Conservation (phyloP, 2,113 vertebrate species). For the Bostrychus sinensis region DNA sequence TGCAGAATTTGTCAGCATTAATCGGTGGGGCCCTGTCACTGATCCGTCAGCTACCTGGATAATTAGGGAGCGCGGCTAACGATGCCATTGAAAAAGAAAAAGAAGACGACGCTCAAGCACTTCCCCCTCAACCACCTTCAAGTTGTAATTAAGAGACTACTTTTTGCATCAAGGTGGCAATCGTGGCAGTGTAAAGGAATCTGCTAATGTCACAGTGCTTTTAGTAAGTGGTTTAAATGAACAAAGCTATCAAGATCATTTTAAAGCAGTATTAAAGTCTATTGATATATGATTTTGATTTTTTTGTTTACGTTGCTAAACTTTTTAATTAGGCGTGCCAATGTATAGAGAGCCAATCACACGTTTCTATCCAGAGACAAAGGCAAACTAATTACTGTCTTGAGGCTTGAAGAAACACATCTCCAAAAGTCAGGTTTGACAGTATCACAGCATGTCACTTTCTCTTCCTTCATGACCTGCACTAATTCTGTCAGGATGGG, state of each 20-base stretch:
- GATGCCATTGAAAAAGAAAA: conserved; percentile 84
- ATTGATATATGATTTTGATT: conserved; percentile 22
- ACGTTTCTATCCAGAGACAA: conserved; percentile 37
- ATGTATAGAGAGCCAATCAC: conserved; percentile 5
- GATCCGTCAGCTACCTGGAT: conserved; percentile 99
- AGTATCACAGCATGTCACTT: conserved; percentile 22
- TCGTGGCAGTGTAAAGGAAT: conserved; percentile 39
- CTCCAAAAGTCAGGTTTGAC: conserved; percentile 32
- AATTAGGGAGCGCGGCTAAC: conserved; percentile 98
- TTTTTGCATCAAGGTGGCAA: conserved; percentile 58
- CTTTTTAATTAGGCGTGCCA: conserved; percentile 41
- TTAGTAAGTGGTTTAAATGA: conserved; percentile 44
- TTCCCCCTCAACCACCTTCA: conserved; percentile 42
- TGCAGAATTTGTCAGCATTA: conserved; percentile 99
- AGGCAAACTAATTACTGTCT: conserved; percentile 38
- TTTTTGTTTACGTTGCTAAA: conserved; percentile 41
- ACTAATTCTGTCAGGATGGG: conserved; percentile 20
- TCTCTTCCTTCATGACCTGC: conserved; percentile 20
- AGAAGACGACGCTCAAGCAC: conserved; percentile 88
- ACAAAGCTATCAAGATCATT: conserved; percentile 20
- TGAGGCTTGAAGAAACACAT: conserved; percentile 4
- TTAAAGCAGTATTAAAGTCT: conserved; percentile 15
- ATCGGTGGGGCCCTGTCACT: conserved; percentile 97
- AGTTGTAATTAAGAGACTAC: conserved; percentile 96
- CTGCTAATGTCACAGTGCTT: conserved; percentile 17